These are phyloP conservation scores for Sardinella longiceps DNA, from an alignment of 2,797 vertebrate species.

Conservation along the genomic window DNA sequence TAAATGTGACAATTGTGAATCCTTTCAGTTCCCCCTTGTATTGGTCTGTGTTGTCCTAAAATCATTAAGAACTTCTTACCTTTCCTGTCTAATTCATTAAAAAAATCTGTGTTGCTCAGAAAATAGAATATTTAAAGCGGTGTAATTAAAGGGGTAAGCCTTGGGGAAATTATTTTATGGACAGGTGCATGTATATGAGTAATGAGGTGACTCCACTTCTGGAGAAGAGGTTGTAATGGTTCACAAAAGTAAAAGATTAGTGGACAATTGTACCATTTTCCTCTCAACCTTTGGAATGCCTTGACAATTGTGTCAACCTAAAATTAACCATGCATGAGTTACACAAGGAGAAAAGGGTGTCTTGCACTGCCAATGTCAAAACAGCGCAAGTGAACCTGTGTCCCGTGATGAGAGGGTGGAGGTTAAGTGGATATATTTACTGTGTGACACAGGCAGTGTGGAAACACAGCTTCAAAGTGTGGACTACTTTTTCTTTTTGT, in stretches of 20 bases:
- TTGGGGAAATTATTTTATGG: not conserved
- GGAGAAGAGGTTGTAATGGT: not conserved
- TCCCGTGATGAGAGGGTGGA: not conserved
- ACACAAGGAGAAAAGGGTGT: not conserved
- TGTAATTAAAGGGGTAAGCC: not conserved
- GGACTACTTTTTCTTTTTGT: not conserved
- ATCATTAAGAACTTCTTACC: too few relatives aligned
- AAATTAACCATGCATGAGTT: not conserved
- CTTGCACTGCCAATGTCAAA: not conserved
- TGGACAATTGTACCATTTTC: not conserved
- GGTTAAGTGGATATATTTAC: not conserved
- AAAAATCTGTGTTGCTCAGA: too few relatives aligned
- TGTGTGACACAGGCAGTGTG: not conserved
- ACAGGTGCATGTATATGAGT: not conserved
- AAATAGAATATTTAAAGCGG: too few relatives aligned
- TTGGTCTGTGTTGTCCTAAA: too few relatives aligned
- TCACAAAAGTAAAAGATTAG: not conserved
- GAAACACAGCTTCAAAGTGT: not conserved
- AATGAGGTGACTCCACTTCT: not conserved
- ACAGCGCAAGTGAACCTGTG: not conserved
- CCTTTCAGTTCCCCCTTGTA: too few relatives aligned
- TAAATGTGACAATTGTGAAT: too few relatives aligned
- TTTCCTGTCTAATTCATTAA: too few relatives aligned
- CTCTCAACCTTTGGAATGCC: not conserved
- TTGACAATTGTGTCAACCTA: not conserved